A percentile compares a stretch with the other conserved stretches of the same genome.
Evolutionary conservation across 2,113 vertebrate species (phyloP).

Genomic region (Ictidomys tridecemlineatus): DNA sequence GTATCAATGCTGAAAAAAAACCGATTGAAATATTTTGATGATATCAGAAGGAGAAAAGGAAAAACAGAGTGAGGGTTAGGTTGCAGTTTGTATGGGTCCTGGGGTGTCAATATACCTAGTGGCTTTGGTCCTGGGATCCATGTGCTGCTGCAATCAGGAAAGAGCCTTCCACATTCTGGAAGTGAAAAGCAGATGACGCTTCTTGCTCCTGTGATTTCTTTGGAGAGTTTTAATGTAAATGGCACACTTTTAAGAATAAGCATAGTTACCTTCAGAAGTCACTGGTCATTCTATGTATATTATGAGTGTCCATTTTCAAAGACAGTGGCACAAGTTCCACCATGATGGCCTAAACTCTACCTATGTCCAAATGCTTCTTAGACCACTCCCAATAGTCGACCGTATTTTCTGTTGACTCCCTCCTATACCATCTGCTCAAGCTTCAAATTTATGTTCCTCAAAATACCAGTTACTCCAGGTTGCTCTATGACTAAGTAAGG

Average conservation of each 20-base stretch:
- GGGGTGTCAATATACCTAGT: not conserved
- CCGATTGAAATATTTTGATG: not conserved
- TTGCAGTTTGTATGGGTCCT: not conserved
- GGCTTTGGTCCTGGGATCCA: not conserved
- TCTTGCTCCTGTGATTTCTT: not conserved
- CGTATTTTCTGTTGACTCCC: not conserved
- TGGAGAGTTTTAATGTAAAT: not conserved
- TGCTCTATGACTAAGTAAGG: not conserved
- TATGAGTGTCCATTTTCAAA: not conserved
- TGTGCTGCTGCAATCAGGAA: rapidly evolving
- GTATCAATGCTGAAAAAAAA: not conserved
- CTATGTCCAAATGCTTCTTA: not conserved
- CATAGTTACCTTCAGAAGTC: not conserved
- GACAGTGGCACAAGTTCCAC: not conserved
- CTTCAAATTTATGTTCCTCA: not conserved
- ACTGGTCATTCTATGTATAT: not conserved
- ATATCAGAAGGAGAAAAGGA: not conserved
- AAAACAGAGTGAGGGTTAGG: not conserved
- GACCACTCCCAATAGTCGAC: not conserved
- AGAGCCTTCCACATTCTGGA: not conserved
- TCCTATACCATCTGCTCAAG: not conserved
- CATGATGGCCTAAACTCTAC: rapidly evolving
- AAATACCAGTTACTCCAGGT: not conserved
- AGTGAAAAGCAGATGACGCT: not conserved
- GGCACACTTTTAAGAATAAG: not conserved